These are phyloP conservation scores for Brachionus sp. DNA, from an alignment of 1,140 invertebrate species.

Conservation along the genomic window DNA sequence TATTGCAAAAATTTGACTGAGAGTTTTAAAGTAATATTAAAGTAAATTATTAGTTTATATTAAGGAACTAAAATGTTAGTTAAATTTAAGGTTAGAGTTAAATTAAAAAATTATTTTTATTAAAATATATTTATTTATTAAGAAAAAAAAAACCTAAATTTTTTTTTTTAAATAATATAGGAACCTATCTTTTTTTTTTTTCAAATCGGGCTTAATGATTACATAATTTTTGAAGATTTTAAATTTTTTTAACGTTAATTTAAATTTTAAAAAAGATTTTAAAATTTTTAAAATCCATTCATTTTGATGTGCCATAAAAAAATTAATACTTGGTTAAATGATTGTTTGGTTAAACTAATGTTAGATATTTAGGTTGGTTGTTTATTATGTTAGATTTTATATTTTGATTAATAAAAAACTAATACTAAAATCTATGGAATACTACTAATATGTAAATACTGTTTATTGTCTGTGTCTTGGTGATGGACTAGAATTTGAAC, in stretches of 20 bases:
- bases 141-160: constrained; percentile 4
- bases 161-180: background rate
- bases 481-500: constrained; percentile 36
- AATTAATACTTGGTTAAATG: constrained; percentile 13
- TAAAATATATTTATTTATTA: constrained; percentile 16
- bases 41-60: background rate
- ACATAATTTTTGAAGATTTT: background rate
- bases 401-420: constrained; percentile 23
- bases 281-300: constrained; percentile 28
- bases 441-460: constrained; percentile 15
- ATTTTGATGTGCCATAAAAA: background rate
- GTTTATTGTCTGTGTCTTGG: constrained; percentile 41
- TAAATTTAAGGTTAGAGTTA: background rate
- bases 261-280: constrained; percentile 24
- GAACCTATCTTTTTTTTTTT: background rate
- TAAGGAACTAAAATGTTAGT: background rate
- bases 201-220: background rate
- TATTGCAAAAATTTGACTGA: background rate
- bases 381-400: background rate
- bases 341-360: background rate
- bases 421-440: constrained; percentile 22
- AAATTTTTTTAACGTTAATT: background rate
- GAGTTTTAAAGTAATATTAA: background rate
- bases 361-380: background rate
- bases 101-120: background rate